Conservation (phyloP, 2,797 vertebrate genomes). For the Helarctos malayanus region DNA sequence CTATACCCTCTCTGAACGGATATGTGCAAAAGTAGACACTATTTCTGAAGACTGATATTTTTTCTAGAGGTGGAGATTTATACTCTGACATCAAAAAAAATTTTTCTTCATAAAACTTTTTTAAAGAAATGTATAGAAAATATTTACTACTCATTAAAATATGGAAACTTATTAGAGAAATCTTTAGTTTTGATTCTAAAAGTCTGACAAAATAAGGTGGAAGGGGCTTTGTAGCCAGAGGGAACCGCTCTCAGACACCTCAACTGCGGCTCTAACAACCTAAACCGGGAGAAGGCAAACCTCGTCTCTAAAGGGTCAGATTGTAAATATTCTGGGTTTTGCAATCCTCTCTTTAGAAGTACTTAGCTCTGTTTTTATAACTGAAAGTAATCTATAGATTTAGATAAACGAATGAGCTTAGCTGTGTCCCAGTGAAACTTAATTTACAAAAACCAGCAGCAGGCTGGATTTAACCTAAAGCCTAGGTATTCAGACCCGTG, state of each 20-base stretch:
- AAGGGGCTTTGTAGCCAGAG: not conserved
- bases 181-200: not conserved
- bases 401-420: not conserved
- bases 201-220: not conserved
- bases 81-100: not conserved
- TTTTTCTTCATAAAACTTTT: not conserved
- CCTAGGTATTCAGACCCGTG: not conserved
- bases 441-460: not conserved
- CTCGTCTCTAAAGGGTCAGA: not conserved
- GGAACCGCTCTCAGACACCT: not conserved
- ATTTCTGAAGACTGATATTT: not conserved
- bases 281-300: not conserved
- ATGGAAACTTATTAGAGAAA: not conserved
- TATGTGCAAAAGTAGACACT: not conserved
- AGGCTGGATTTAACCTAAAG: not conserved
- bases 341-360: not conserved
- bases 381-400: not conserved
- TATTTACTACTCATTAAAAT: not conserved
- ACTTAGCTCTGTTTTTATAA: not conserved
- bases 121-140: not conserved
- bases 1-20: not conserved
- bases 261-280: not conserved
- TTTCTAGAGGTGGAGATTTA: not conserved
- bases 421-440: constrained; percentile 10
- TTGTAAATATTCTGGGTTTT: not conserved